These are phyloP conservation scores for Nomada hirtipes DNA, from an alignment of 2,888 invertebrate species.

Conservation along the genomic window DNA sequence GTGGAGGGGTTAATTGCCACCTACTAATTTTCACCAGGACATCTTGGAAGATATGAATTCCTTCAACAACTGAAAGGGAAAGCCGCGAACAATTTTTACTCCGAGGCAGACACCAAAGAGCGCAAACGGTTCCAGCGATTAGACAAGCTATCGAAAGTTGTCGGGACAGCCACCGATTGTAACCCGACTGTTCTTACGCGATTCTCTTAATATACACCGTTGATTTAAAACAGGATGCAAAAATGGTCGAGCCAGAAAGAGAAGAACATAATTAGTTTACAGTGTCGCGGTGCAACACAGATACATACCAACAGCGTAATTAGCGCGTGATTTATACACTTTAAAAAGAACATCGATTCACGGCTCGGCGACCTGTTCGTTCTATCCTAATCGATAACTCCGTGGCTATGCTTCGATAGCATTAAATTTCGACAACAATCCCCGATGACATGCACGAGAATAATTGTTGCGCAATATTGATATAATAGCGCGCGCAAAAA, in stretches of 20 bases:
- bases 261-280: background rate
- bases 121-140: constrained; percentile 51
- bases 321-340: background rate
- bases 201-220: background rate
- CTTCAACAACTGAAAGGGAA: background rate
- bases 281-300: background rate
- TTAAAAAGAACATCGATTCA: background rate
- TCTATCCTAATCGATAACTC: background rate
- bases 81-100: constrained; percentile 18
- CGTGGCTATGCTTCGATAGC: background rate
- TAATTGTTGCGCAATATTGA: constrained; percentile 30
- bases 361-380: background rate
- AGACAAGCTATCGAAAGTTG: constrained; percentile 62
- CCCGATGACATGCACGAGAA: constrained; percentile 1
- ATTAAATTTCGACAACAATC: constrained; percentile 7
- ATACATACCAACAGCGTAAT: background rate
- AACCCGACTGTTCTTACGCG: constrained; percentile 4
- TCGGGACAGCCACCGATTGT: constrained; percentile 19
- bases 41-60: background rate
- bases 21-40: background rate
- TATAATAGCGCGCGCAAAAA: constrained; percentile 29
- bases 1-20: background rate
- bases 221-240: constrained; percentile 9
- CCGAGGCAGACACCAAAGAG: constrained; percentile 1
- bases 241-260: background rate